Evolutionary conservation across 2,797 vertebrate genomes (phyloP).

Genomic region (Synanceia verrucosa): DNA sequence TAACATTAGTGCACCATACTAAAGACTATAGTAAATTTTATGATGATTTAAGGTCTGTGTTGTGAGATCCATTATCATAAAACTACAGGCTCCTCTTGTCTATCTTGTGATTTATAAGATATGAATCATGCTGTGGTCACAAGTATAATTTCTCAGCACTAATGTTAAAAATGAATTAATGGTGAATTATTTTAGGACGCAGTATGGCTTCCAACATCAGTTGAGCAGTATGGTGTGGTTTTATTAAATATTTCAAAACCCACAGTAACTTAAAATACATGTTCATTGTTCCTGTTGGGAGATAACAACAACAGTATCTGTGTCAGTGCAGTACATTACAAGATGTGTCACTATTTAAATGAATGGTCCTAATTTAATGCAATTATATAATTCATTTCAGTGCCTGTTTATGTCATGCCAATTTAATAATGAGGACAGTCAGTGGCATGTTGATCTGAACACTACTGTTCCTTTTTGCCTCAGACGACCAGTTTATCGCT

Average conservation of each 20-base stretch:
- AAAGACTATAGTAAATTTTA: no score
- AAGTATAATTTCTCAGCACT: not conserved
- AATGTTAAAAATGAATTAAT: not conserved
- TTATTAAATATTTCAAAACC: not conserved
- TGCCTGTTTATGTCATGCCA: not conserved
- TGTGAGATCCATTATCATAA: no score
- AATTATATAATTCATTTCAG: not conserved
- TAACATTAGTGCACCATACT: no score
- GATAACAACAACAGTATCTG: not conserved
- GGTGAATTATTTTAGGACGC: not conserved
- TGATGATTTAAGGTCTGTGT: no score
- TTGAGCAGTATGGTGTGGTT: not conserved
- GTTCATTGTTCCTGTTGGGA: not conserved
- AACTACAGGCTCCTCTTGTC: not conserved
- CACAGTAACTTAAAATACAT: not conserved
- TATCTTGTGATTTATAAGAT: not conserved
- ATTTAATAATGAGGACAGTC: not conserved
- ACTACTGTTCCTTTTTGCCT: conserved; percentile 10
- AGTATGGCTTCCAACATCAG: not conserved
- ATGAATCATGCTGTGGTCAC: not conserved
- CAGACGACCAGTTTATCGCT: conserved; percentile 16
- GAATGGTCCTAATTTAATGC: not conserved
- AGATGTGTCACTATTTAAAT: not conserved
- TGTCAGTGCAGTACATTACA: not conserved
- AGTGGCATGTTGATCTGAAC: conserved; percentile 7